Percentiles rank a stretch among this genome's conserved stretches.
phyloP scores from a whole-genome alignment of 2,797 vertebrate species.

The Sebastes kiyomatsui region DNA sequence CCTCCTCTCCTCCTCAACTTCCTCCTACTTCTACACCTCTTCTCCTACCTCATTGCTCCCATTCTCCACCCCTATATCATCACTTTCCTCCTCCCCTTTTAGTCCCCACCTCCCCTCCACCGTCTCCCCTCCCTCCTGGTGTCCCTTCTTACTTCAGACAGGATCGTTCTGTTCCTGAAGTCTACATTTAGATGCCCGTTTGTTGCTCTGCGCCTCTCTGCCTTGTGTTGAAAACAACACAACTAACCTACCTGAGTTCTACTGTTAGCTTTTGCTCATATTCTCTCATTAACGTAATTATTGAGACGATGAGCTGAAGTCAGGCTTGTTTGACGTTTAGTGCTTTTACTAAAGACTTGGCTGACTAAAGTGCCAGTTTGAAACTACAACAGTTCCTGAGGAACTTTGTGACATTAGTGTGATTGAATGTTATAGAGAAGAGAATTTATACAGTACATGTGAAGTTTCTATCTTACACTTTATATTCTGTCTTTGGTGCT shows the following conservation, averaged over 20 bases:
- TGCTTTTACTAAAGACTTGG: not conserved
- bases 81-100: not conserved
- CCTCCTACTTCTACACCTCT: not conserved
- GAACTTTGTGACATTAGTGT: not conserved
- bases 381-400: not conserved
- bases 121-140: slow-evolving; percentile 81
- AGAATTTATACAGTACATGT: not conserved
- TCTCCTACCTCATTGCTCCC: not conserved
- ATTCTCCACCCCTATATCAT: not conserved
- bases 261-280: not conserved
- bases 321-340: not conserved
- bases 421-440: not conserved
- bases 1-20: not conserved
- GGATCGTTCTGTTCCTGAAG: slow-evolving; percentile 80
- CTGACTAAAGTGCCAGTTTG: not conserved
- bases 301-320: slow-evolving; percentile 7
- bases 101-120: slow-evolving; percentile 36
- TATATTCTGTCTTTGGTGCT: slow-evolving; percentile 37
- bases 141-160: slow-evolving; percentile 77
- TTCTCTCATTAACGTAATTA: not conserved
- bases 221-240: slow-evolving; percentile 18
- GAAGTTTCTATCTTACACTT: slow-evolving; percentile 9
- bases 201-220: slow-evolving; percentile 11
- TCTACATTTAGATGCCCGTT: slow-evolving; percentile 79
- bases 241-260: slow-evolving; percentile 19